Base-by-base conservation (phyloP, 2,888 invertebrate genomes). In the Sphaeridia pumilis region DNA sequence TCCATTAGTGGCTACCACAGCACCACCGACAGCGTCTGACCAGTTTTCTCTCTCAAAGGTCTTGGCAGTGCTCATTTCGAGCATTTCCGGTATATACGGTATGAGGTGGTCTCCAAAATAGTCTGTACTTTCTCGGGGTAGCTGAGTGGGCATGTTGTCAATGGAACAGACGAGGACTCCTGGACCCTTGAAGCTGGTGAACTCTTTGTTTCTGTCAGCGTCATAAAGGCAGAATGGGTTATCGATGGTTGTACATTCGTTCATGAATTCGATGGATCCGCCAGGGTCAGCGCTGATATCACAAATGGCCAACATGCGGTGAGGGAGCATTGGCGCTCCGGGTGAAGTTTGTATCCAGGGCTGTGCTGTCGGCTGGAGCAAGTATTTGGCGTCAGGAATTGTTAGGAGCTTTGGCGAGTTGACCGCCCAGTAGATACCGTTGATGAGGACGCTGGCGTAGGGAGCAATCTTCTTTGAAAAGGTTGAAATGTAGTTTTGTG, bases 201-300 rank as follows among this genome's bases (percentile, higher is more conserved):
- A 89, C 66, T 93, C 93, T 71, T 92, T 93, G 70, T 99, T 95
- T 56, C 93, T 81, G 70, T 98, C 94, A 4, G 98, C 97, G 69
- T 99, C 97, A 69, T 99, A 99, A n/a, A 98, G 78, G 69, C 93
- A 94, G 73, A 99, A 99, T 0, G 98, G 98, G 2, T 90, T 94
- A 69, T 99, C 98, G 55, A 99, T 99, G 1, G 97, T 98, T 0
- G 98, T 99, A 70, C 97, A 98, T 69, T 97, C 97, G 67, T 93
- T 92, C 97, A 98, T 97, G 69, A 99, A 98, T 71, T 98, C 97
- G 53, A 97, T 94, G 35, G 92, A 92, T 51, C 94, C 93, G 1
- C 97, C 95, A 0, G 98, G 98, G 73, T 99, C 98, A 0, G 98
- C 98, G 0, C 93, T 94, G 67, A 99, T 97, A 70, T 99, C 98